A percentile compares a stretch with the other conserved stretches of the same genome.
Evolutionary conservation across 1,140 invertebrate genomes (phyloP).

Genomic region (Hirudo medicinalis): DNA sequence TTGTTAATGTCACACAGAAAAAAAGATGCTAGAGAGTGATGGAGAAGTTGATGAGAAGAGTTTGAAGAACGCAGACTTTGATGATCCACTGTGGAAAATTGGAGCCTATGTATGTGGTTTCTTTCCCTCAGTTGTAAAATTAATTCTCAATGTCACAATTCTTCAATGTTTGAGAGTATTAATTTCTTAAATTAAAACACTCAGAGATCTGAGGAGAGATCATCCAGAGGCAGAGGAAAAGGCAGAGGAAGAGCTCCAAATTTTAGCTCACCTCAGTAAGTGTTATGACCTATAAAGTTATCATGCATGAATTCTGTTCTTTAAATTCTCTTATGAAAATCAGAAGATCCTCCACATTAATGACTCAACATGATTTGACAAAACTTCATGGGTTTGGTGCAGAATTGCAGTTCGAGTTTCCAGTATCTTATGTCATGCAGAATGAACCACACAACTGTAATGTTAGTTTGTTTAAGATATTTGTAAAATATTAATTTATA

Average conservation of each 20-base stretch:
- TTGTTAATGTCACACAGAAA: background rate
- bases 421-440: background rate
- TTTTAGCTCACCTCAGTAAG: too few species aligned
- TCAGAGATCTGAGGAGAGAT: too few species aligned
- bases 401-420: background rate
- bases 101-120: background rate
- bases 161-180: background rate
- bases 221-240: too few species aligned
- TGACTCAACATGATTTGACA: slow-evolving; percentile 7
- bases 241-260: too few species aligned
- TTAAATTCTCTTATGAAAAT: background rate
- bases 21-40: background rate
- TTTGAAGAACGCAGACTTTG: background rate
- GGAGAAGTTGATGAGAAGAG: background rate
- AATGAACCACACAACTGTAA: slow-evolving; percentile 2
- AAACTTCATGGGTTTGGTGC: background rate
- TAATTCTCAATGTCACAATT: background rate
- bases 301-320: too few species aligned
- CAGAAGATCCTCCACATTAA: background rate
- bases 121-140: background rate
- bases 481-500: too few species aligned
- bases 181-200: background rate
- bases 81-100: slow-evolving; percentile 9
- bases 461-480: background rate
- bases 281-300: too few species aligned